Evolutionary conservation across 1,140 invertebrate species (phyloP).

Genomic region (Camponotus floridanus): DNA sequence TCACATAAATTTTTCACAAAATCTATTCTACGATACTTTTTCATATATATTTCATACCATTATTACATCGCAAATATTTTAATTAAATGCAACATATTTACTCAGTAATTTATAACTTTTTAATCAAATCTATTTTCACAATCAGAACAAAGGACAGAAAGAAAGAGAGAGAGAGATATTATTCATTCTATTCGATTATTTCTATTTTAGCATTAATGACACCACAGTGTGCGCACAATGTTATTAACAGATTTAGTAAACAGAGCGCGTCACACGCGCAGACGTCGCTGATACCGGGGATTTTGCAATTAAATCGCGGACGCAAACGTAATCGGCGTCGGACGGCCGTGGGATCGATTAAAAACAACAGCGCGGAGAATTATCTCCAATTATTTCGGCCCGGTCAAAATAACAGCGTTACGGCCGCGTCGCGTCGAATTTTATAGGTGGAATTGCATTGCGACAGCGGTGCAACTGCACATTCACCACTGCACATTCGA

Average conservation of each 20-base stretch:
- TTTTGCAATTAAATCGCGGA: slow-evolving; percentile 52
- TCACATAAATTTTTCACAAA: background rate
- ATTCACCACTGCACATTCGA: background rate
- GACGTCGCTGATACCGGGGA: slow-evolving; percentile 19
- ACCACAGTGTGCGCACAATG: background rate
- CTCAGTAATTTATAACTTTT: background rate
- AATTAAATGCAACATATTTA: background rate
- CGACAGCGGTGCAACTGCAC: background rate
- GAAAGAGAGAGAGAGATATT: background rate
- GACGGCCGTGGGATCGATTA: slow-evolving; percentile 43
- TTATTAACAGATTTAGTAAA: slow-evolving; percentile 57
- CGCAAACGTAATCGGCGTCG: slow-evolving; percentile 29
- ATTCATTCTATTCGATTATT: background rate
- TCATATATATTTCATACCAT: background rate
- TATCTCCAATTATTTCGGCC: slow-evolving; percentile 54
- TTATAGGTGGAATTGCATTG: slow-evolving; percentile 18
- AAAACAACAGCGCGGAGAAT: slow-evolving; percentile 58
- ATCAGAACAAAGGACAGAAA: background rate
- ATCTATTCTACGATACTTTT: background rate
- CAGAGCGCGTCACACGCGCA: background rate
- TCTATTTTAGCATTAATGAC: slow-evolving; percentile 29
- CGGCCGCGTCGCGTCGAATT: slow-evolving; percentile 22
- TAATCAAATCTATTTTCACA: slow-evolving; percentile 32
- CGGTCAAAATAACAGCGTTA: slow-evolving; percentile 50
- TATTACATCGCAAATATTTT: slow-evolving; percentile 20